Percentiles rank a stretch among this genome's conserved stretches.
phyloP scores from a whole-genome alignment of 2,888 invertebrate species.

The Embidobia sp. region DNA sequence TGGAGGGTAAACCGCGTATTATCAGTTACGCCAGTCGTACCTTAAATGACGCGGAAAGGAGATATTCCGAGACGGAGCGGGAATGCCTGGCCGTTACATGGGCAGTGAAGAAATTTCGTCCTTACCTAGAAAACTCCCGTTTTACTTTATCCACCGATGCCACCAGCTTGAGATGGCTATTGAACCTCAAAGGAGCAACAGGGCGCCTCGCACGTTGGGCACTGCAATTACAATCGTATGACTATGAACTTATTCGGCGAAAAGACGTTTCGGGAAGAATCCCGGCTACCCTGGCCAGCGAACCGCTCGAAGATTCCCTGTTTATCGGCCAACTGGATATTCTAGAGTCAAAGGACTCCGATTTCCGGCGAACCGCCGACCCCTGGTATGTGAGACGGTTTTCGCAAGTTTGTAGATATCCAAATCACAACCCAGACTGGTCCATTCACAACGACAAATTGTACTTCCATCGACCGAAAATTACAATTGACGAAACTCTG shows the following conservation, averaged over 20 bases:
- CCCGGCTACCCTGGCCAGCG: too few species aligned
- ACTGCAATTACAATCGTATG: too few species aligned
- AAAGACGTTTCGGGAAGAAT: constrained; percentile 7
- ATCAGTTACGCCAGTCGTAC: constrained; percentile 66
- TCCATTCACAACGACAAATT: background rate
- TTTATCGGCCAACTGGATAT: too few species aligned
- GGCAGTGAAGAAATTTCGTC: constrained; percentile 57
- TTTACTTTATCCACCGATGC: constrained; percentile 67
- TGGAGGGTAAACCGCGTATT: constrained; percentile 50
- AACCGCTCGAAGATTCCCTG: too few species aligned
- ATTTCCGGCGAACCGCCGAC: too few species aligned
- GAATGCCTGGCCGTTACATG: constrained; percentile 67
- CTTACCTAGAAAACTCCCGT: constrained; percentile 62
- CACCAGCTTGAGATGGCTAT: constrained; percentile 64
- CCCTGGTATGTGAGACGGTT: background rate
- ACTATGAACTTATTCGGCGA: background rate
- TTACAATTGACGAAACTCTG: background rate
- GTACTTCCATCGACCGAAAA: background rate
- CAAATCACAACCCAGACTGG: background rate
- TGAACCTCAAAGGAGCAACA: constrained; percentile 58
- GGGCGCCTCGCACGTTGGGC: constrained; percentile 52
- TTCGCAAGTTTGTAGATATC: background rate
- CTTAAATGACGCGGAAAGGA: constrained; percentile 54
- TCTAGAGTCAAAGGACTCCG: too few species aligned
- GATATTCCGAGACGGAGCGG: constrained; percentile 64